Evolutionary conservation across 2,888 invertebrate species (phyloP).

Genomic region (Alentia gelatinosa): DNA sequence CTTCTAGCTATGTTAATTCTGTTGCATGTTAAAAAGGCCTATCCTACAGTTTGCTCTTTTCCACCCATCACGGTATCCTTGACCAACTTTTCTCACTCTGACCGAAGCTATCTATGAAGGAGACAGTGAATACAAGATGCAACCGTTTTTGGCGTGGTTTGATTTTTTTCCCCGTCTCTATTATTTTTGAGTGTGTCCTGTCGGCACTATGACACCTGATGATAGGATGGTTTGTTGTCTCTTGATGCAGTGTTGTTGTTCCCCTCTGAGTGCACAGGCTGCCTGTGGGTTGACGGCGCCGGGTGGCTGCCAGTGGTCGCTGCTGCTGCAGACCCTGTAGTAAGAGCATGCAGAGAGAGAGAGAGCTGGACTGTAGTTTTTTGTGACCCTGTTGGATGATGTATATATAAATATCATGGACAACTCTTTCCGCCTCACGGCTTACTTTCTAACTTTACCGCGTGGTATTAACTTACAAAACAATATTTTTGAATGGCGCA

Average conservation of each 20-base stretch:
- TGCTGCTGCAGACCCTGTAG: not conserved
- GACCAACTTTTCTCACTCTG: not conserved
- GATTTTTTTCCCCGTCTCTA: not conserved
- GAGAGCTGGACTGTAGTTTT: not conserved
- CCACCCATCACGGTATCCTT: not conserved
- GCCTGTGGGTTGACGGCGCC: not conserved
- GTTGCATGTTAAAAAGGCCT: slow-evolving; percentile 8
- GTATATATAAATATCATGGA: not conserved
- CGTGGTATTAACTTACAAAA: not conserved
- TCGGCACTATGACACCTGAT: not conserved
- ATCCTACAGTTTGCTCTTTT: not conserved
- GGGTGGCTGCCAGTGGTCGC: not conserved
- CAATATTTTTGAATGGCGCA: not conserved
- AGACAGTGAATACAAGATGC: not conserved
- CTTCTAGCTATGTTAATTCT: slow-evolving; percentile 37
- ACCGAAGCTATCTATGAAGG: not conserved
- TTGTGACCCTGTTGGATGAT: not conserved
- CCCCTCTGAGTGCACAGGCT: not conserved
- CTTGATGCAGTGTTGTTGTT: not conserved
- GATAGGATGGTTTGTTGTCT: not conserved
- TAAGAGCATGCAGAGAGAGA: too few relatives aligned
- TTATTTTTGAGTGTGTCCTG: not conserved
- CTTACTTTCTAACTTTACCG: not conserved
- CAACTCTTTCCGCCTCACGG: not conserved
- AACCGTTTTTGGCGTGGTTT: not conserved